phyloP scores from a whole-genome alignment of 92 coral and sea anemone genomes.

The Epizoanthus ramosus region DNA sequence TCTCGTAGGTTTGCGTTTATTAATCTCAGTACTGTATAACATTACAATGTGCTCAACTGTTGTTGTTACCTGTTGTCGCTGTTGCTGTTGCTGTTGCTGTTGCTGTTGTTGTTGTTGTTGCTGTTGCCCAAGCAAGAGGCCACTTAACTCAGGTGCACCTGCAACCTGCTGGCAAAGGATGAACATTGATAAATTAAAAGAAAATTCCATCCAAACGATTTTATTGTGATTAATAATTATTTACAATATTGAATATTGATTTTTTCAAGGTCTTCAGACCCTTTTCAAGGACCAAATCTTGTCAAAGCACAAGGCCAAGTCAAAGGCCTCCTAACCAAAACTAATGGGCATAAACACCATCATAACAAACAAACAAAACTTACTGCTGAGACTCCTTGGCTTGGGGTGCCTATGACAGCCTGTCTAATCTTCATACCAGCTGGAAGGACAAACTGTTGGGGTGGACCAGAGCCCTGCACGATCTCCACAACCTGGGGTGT shows the following conservation, averaged over 20 bases:
- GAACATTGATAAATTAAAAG: not conserved
- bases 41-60: no score
- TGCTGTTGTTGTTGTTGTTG: constrained; percentile 13
- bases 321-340: no score
- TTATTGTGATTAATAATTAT: no score
- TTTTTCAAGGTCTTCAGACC: no score
- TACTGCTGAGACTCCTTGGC: not conserved
- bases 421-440: constrained; percentile 58
- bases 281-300: no score
- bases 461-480: constrained; percentile 49
- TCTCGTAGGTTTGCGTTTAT: no score
- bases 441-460: constrained; percentile 56
- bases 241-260: no score
- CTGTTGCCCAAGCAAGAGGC: constrained; percentile 16
- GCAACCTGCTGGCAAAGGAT: constrained; percentile 19
- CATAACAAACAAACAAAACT: not conserved
- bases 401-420: not conserved
- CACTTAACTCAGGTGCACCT: constrained; percentile 34
- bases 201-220: no score
- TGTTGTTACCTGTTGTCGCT: not conserved
- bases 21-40: no score
- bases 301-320: no score
- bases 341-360: no score
- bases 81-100: not conserved
- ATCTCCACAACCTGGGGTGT: constrained; percentile 56